Evolutionary conservation across 2,113 vertebrate species (phyloP), one percentile per base, ranked within the genome.

Genomic region (Isichthys henryi): DNA sequence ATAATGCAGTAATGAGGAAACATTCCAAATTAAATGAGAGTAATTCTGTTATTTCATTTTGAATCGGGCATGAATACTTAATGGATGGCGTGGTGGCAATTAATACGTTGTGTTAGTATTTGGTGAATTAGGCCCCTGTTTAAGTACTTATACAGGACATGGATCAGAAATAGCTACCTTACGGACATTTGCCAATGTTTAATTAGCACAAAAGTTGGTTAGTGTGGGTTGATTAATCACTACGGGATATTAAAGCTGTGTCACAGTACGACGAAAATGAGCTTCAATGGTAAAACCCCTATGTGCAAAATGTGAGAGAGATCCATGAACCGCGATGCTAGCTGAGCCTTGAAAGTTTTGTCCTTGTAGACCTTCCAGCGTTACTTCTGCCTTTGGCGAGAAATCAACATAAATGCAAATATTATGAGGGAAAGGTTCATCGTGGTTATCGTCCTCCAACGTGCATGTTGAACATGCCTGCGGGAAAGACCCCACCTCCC

Each of bases 1-100:
- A 95, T 92, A 92, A 74, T 31, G 88, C 92, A 91, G 35, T 84
- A 89, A 92, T 87, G 91, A 92, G 88, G 91, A 92, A 91, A 92
- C 93, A 91, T 92, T 93, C 93, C 93, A 94, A 95, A 95, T 95
- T 95, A 95, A 94, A 93, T 90, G 27, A 88, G 88, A 93, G 93
- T 92, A 93, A 94, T 93, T 92, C 70, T 80, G 93, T 94, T 94
- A 92, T 94, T 94, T 91, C 94, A 91, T 90, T 89, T 80, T 91
- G 91, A 92, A 90, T 90, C 89, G 90, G 90, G 89, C 91, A 93
- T 94, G 92, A 94, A 94, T 94, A 93, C 93, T 94, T 94, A 94
- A 94, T 94, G 92, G 93, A 90, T 80, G 62, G 90, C 91, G 88
- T 90, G 92, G 86, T 90, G 92, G 93, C 92, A 93, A 94, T 94